Evolutionary conservation across 1,140 invertebrate genomes (phyloP).

Genomic region (Eufriesea mexicana): DNA sequence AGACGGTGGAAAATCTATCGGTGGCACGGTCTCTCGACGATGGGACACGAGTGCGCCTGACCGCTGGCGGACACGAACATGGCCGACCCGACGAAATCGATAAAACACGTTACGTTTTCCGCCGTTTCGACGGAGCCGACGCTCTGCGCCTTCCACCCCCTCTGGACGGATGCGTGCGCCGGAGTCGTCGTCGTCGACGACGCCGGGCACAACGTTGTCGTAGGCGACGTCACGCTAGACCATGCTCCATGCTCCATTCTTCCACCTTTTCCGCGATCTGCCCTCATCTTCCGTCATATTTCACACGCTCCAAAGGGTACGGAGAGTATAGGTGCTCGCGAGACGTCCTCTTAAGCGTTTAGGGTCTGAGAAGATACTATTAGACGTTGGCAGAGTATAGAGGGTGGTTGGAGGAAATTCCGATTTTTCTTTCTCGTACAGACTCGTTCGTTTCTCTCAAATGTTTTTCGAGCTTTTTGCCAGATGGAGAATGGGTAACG

Average conservation of each 20-base stretch:
- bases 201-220: background rate
- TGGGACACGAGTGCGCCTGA: constrained; percentile 78
- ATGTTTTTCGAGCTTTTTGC: no score
- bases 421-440: no score
- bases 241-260: background rate
- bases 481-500: no score
- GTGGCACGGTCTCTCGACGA: constrained; percentile 70
- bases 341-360: no score
- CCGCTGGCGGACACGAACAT: constrained; percentile 73
- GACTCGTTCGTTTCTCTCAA: no score
- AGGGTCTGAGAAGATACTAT: no score
- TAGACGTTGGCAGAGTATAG: no score
- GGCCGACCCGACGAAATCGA: constrained; percentile 75
- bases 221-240: background rate
- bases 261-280: background rate
- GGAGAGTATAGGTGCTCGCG: no score
- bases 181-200: background rate
- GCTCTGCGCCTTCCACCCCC: constrained; percentile 58
- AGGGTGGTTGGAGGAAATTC: no score
- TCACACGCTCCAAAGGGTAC: no score
- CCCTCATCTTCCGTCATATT: no score
- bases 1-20: constrained; percentile 75
- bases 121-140: constrained; percentile 67
- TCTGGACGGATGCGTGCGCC: constrained; percentile 15
- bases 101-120: constrained; percentile 79